Conservation (phyloP, 1,140 invertebrate species). For the Drosophila obscura region DNA sequence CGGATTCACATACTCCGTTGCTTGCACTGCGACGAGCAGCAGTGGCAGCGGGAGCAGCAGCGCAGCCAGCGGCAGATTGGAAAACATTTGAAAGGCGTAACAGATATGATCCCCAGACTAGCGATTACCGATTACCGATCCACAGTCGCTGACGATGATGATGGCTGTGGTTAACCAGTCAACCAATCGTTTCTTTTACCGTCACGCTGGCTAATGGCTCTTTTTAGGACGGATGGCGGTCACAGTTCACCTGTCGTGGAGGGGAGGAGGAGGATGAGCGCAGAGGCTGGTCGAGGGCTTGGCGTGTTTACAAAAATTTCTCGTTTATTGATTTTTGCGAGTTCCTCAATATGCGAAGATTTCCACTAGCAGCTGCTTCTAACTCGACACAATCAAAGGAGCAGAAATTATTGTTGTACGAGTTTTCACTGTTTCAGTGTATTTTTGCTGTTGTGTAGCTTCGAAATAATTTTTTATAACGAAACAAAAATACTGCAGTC, state of each 20-base stretch:
- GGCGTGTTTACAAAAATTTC: conserved; percentile 76
- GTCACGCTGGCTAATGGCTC: conserved; percentile 19
- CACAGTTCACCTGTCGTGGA: conserved; percentile 48
- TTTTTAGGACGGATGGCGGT: conserved; percentile 34
- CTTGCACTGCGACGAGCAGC: conserved; percentile 41
- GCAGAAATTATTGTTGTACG: conserved; percentile 3
- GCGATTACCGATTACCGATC: no score
- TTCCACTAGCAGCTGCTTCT: conserved; percentile 5
- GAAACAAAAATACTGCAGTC: conserved; percentile 6
- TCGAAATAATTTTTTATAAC: not conserved
- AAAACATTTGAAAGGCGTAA: conserved; percentile 43
- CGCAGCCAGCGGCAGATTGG: conserved; percentile 22
- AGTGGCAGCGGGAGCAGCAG: conserved; percentile 25
- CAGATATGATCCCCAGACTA: not conserved
- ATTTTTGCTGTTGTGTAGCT: conserved; percentile 5
- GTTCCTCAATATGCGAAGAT: conserved; percentile 20
- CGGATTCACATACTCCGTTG: conserved; percentile 41
- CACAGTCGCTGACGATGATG: conserved; percentile 19
- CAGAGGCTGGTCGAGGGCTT: conserved; percentile 56
- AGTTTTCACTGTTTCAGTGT: conserved; percentile 1
- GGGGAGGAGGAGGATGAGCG: not conserved
- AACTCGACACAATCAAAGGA: conserved; percentile 13
- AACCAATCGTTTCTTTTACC: conserved; percentile 22
- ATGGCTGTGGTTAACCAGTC: conserved; percentile 30
- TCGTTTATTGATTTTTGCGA: conserved; percentile 75